phyloP scores from a whole-genome alignment of 2,888 invertebrate genomes.

The Crematogaster levior region DNA sequence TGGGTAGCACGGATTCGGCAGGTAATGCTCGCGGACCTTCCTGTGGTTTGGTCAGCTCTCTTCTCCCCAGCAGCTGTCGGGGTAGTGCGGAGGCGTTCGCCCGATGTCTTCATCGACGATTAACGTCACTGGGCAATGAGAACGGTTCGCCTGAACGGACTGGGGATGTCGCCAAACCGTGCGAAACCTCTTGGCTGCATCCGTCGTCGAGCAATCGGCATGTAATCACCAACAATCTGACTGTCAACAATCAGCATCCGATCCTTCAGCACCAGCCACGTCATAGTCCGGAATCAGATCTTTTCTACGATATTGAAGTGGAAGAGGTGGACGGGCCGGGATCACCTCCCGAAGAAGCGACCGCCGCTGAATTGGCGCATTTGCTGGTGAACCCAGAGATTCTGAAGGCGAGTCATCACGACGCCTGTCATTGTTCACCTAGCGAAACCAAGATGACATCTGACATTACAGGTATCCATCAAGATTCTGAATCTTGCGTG shows the following conservation, averaged over 20 bases:
- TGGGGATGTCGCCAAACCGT: slow-evolving; percentile 74
- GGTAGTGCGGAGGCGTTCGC: slow-evolving; percentile 94
- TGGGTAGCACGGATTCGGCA: slow-evolving; percentile 81
- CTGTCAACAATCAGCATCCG: slow-evolving; percentile 78
- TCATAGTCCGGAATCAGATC: slow-evolving; percentile 83
- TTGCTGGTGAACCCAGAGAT: slow-evolving; percentile 83
- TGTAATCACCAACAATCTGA: slow-evolving; percentile 71
- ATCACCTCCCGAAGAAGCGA: slow-evolving; percentile 89
- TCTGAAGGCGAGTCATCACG: slow-evolving; percentile 73
- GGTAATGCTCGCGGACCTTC: slow-evolving; percentile 84
- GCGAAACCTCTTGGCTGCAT: slow-evolving; percentile 80
- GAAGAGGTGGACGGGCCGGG: slow-evolving; percentile 88
- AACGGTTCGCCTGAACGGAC: slow-evolving; percentile 74
- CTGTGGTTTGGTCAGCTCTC: slow-evolving; percentile 81
- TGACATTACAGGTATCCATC: slow-evolving; percentile 62
- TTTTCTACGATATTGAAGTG: slow-evolving; percentile 81
- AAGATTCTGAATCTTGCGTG: slow-evolving; percentile 86
- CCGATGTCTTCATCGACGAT: slow-evolving; percentile 91
- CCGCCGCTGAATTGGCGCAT: slow-evolving; percentile 86
- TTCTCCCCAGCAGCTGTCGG: slow-evolving; percentile 90
- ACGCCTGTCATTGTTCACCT: slow-evolving; percentile 85
- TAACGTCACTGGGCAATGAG: slow-evolving; percentile 89
- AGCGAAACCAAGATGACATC: slow-evolving; percentile 86
- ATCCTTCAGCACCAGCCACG: slow-evolving; percentile 86
- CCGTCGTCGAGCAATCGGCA: slow-evolving; percentile 74